phyloP scores from a whole-genome alignment of 2,888 invertebrate species.

The Agrenia bidenticulata region DNA sequence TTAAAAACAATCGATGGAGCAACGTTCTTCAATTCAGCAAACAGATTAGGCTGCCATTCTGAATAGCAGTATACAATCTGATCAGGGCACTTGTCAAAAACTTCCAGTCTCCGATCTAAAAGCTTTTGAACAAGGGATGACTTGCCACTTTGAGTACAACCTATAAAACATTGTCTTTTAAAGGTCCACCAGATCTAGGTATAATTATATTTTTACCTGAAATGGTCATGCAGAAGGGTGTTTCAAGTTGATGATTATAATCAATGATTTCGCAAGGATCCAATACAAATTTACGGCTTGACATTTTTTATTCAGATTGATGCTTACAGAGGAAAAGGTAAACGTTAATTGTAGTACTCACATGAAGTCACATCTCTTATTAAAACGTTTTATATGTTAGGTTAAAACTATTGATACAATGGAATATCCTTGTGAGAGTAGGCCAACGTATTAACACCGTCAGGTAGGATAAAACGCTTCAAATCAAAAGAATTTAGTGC shows the following conservation, averaged over 20 bases:
- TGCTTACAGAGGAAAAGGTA: no score
- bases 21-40: conserved; percentile 11
- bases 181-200: no score
- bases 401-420: conserved; percentile 1
- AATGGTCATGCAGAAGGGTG: not conserved
- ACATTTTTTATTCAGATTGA: not conserved
- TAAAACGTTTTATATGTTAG: no score
- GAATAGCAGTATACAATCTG: conserved; percentile 24
- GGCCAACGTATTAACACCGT: conserved; percentile 5
- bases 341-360: no score
- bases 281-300: not conserved
- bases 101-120: conserved; percentile 19
- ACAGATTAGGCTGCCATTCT: conserved; percentile 25
- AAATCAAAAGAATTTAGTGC: conserved; percentile 26
- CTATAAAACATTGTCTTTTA: no score
- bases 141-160: conserved; percentile 19
- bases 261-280: not conserved
- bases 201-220: no score
- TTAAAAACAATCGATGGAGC: conserved; percentile 28
- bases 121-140: conserved; percentile 9
- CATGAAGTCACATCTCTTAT: no score
- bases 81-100: conserved; percentile 19
- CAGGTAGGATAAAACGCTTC: conserved; percentile 18
- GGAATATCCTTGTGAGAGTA: conserved; percentile 28
- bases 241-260: not conserved